Evolutionary conservation across 2,797 vertebrate genomes (phyloP).

Genomic region (Anguilla anguilla): DNA sequence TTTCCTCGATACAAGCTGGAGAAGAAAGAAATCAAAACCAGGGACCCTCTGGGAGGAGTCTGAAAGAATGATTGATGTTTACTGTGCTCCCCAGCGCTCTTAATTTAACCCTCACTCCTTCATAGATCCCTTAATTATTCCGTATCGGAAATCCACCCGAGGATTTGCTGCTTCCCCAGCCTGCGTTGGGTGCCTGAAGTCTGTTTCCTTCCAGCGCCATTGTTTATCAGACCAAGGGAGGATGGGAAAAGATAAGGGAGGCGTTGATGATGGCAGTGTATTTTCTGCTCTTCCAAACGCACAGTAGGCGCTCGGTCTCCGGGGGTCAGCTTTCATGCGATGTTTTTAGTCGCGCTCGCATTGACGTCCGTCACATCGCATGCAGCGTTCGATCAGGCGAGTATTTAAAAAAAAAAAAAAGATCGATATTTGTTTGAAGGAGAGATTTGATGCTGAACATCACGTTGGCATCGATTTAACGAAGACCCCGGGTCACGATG

Average conservation of each 20-base stretch:
- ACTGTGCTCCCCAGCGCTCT: constrained; percentile 12
- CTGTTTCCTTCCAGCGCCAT: background rate
- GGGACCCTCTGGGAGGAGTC: constrained; percentile 24
- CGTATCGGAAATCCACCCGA: constrained; percentile 17
- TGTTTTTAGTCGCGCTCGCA: background rate
- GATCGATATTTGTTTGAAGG: constrained; percentile 10
- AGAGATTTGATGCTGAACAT: background rate
- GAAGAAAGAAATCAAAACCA: constrained; percentile 17
- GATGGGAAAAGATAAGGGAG: background rate
- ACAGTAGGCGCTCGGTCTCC: too few species aligned
- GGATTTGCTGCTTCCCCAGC: constrained; percentile 4
- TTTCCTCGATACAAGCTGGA: background rate
- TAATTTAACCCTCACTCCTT: constrained; percentile 34
- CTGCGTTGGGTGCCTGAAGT: background rate
- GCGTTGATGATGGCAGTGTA: background rate
- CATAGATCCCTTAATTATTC: constrained; percentile 37
- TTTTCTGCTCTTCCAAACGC: background rate
- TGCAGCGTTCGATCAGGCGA: background rate
- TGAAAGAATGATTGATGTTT: constrained; percentile 30
- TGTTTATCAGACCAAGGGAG: background rate
- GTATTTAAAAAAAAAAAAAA: background rate
- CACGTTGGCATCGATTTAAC: background rate
- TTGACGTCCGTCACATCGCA: background rate
- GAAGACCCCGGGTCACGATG: background rate
- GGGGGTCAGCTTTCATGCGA: background rate